Conservation (phyloP, 1,140 invertebrate species). For the Magallana ariakensis region DNA sequence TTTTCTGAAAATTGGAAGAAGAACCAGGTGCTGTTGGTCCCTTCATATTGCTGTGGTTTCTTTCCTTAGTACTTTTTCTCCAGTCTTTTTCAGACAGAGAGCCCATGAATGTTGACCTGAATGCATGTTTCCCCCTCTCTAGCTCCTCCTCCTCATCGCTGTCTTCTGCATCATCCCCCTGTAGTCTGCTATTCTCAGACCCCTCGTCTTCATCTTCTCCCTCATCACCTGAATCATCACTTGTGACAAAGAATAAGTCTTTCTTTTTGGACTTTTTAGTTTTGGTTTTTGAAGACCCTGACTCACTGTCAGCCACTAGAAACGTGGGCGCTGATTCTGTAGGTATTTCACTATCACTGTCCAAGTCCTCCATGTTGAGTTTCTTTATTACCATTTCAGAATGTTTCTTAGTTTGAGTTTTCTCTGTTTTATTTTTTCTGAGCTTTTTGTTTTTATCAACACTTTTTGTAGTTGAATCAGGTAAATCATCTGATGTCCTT, state of each 20-base stretch:
- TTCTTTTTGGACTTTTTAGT: constrained; percentile 48
- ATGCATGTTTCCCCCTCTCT: constrained; percentile 30
- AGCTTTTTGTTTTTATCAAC: background rate
- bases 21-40: background rate
- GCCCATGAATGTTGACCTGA: constrained; percentile 33
- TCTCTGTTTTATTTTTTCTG: background rate
- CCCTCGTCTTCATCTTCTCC: constrained; percentile 31
- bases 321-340: constrained; percentile 37
- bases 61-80: constrained; percentile 16
- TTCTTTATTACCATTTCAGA: constrained; percentile 63
- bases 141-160: constrained; percentile 21
- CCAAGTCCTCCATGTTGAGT: constrained; percentile 58
- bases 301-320: constrained; percentile 20
- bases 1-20: background rate
- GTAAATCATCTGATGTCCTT: background rate
- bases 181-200: constrained; percentile 4
- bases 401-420: background rate
- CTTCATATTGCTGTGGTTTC: background rate
- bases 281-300: background rate
- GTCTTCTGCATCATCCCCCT: constrained; percentile 26
- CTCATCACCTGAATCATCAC: constrained; percentile 39
- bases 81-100: constrained; percentile 39
- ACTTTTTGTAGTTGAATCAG: background rate
- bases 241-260: constrained; percentile 59
- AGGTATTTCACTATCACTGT: constrained; percentile 37